Percentiles rank a stretch among this genome's conserved stretches.
Conservation (phyloP, 2,113 vertebrate species). For the Neolamprologus fasciatus region DNA sequence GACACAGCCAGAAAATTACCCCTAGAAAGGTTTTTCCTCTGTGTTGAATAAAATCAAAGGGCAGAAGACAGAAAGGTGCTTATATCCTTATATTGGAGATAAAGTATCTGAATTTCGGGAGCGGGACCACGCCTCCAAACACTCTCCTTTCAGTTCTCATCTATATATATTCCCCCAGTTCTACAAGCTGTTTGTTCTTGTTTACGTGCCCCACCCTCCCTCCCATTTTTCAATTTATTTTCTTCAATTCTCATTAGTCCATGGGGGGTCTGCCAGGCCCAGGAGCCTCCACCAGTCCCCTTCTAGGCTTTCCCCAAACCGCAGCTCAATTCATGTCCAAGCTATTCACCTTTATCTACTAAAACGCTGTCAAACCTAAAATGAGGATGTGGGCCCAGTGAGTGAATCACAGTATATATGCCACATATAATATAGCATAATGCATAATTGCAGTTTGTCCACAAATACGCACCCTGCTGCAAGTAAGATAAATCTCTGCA, state of each 20-base stretch:
- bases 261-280: background rate
- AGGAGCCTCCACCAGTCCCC: background rate
- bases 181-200: background rate
- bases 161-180: background rate
- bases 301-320: fast-evolving
- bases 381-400: background rate
- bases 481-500: conserved; percentile 30
- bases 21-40: background rate
- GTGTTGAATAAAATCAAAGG: background rate
- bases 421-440: background rate
- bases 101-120: fast-evolving
- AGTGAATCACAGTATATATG: background rate
- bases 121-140: background rate
- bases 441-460: background rate
- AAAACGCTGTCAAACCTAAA: fast-evolving
- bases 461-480: background rate
- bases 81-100: background rate
- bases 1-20: background rate
- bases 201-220: fast-evolving
- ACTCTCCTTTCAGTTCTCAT: fast-evolving
- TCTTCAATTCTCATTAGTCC: background rate
- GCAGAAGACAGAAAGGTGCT: background rate
- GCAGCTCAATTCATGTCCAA: background rate
- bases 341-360: fast-evolving
- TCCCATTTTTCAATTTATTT: background rate